These are phyloP conservation scores for Pseudomyrmex gracilis DNA, from an alignment of 1,140 invertebrate species.

Conservation along the genomic window DNA sequence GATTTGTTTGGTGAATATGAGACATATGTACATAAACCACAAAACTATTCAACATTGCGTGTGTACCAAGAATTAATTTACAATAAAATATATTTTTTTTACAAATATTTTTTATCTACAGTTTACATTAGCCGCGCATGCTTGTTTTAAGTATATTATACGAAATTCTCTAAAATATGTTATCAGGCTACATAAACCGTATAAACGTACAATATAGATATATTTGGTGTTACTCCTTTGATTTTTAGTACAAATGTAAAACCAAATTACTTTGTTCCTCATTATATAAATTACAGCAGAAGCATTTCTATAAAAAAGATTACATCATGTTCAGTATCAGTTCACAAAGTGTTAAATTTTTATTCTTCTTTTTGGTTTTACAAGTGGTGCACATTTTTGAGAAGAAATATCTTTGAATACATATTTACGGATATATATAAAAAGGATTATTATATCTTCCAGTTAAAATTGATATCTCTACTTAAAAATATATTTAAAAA, in stretches of 20 bases:
- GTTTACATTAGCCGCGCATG: conserved; percentile 62
- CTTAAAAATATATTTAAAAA: no score
- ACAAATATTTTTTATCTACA: conserved; percentile 70
- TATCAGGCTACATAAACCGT: conserved; percentile 50
- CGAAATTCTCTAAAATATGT: conserved; percentile 58
- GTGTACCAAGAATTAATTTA: conserved; percentile 58
- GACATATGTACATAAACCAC: conserved; percentile 12
- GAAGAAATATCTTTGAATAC: no score
- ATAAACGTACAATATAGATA: conserved; percentile 67
- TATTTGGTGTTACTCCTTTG: conserved; percentile 76
- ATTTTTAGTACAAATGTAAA: conserved; percentile 70
- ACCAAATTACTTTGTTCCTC: conserved; percentile 50
- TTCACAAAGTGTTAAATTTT: not conserved
- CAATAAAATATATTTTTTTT: conserved; percentile 67
- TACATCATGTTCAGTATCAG: conserved; percentile 32
- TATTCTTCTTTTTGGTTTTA: no score
- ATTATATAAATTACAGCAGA: conserved; percentile 14
- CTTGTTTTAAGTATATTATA: conserved; percentile 62
- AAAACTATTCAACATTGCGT: conserved; percentile 28
- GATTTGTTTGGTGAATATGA: not conserved
- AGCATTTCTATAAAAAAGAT: conserved; percentile 34
- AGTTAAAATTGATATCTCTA: no score
- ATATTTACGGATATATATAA: no score
- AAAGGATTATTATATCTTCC: no score
- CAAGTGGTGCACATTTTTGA: no score